These are phyloP conservation scores for Archaeoteleia sp. DNA, from an alignment of 2,888 invertebrate species.

Conservation along the genomic window DNA sequence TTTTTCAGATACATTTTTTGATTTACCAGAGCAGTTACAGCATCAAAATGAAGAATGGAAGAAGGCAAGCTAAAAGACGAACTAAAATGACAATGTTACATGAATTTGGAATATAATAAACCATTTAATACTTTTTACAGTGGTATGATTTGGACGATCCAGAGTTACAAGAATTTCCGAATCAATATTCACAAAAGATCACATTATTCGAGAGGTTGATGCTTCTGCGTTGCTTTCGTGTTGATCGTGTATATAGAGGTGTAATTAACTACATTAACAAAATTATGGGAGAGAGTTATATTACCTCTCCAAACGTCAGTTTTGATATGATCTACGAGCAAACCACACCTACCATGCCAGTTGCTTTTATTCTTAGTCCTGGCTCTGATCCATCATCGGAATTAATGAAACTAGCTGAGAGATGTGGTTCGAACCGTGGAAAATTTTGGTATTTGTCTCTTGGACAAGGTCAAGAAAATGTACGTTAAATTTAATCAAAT, in stretches of 20 bases:
- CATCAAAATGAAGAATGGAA: constrained; percentile 82
- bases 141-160: constrained; percentile 92
- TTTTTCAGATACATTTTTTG: constrained; percentile 81
- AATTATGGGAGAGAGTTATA: constrained; percentile 90
- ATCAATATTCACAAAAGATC: constrained; percentile 81
- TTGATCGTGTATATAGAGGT: constrained; percentile 91
- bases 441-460: constrained; percentile 92
- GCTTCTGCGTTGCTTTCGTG: constrained; percentile 91
- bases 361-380: constrained; percentile 94
- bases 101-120: not conserved
- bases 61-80: constrained; percentile 75
- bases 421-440: constrained; percentile 80
- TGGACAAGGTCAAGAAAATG: constrained; percentile 95
- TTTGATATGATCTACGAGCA: constrained; percentile 90
- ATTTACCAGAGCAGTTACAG: constrained; percentile 77
- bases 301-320: constrained; percentile 87
- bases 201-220: constrained; percentile 84
- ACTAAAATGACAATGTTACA: not conserved
- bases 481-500: constrained; percentile 70
- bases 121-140: constrained; percentile 72
- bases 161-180: constrained; percentile 83
- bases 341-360: constrained; percentile 87
- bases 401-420: constrained; percentile 85
- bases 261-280: constrained; percentile 87
- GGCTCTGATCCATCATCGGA: constrained; percentile 95